phyloP scores from a whole-genome alignment of 1,140 invertebrate species.

The Bombyx mandarina region DNA sequence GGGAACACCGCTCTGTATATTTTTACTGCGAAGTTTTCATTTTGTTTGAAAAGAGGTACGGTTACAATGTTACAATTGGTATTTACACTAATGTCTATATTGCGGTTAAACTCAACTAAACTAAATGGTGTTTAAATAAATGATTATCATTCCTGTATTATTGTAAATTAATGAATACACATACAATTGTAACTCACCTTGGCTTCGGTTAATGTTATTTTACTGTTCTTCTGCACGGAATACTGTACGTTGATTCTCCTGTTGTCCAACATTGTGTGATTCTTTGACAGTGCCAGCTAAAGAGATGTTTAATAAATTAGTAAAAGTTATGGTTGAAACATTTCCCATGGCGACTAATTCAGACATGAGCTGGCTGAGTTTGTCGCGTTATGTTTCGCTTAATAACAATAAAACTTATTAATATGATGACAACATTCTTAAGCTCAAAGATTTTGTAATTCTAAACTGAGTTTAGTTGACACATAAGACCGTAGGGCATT shows the following conservation, averaged over 20 bases:
- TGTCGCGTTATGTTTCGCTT: too few relatives aligned
- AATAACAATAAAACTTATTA: background rate
- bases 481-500: too few relatives aligned
- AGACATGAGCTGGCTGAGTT: too few relatives aligned
- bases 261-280: constrained; percentile 53
- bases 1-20: background rate
- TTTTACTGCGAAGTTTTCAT: background rate
- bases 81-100: background rate
- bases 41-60: too few relatives aligned
- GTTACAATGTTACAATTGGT: too few relatives aligned
- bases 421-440: background rate
- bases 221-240: constrained; percentile 45
- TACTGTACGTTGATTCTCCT: constrained; percentile 59
- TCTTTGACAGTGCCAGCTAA: constrained; percentile 50
- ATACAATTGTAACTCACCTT: constrained; percentile 30
- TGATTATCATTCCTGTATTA: too few relatives aligned
- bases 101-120: background rate
- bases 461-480: too few relatives aligned
- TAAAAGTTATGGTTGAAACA: too few relatives aligned
- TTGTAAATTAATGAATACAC: background rate
- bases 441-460: too few relatives aligned
- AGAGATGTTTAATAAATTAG: constrained; percentile 8
- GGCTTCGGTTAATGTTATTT: constrained; percentile 43
- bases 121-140: too few relatives aligned
- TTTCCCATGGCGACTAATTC: too few relatives aligned